Evolutionary conservation across 2,113 vertebrate species (phyloP).

Genomic region (Tursiops truncatus): DNA sequence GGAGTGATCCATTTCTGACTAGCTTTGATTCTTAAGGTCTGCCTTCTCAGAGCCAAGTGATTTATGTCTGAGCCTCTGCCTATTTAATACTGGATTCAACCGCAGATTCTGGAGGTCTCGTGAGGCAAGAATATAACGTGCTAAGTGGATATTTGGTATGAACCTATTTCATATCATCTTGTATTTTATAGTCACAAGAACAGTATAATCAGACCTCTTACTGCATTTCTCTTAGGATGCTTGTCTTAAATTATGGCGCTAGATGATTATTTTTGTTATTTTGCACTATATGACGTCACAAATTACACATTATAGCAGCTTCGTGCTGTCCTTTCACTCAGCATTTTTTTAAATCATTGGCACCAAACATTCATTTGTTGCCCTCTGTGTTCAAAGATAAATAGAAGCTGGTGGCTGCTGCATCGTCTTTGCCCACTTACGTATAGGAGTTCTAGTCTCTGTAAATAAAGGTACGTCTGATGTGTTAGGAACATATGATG

Average conservation of each 20-base stretch:
- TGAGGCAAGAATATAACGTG: conserved; percentile 56
- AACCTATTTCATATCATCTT: conserved; percentile 39
- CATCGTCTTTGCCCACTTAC: neutral
- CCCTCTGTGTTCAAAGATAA: neutral
- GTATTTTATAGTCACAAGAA: conserved; percentile 59
- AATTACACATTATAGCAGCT: neutral
- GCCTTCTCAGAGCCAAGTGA: conserved; percentile 65
- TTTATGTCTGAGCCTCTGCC: conserved; percentile 67
- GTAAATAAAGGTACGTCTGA: neutral
- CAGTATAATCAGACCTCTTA: neutral
- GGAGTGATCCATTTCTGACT: conserved; percentile 77
- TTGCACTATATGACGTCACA: neutral
- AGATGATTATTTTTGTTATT: neutral
- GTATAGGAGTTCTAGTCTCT: neutral
- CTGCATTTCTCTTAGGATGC: neutral
- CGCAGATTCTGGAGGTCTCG: conserved; percentile 67
- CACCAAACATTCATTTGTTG: neutral
- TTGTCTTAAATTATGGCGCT: neutral
- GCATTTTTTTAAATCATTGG: neutral
- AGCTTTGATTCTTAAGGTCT: conserved; percentile 67
- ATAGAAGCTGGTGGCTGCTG: neutral
- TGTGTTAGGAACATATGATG: neutral
- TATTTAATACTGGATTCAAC: conserved; percentile 59
- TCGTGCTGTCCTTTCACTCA: neutral
- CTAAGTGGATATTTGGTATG: conserved; percentile 54